These are phyloP conservation scores for Chromobotia macracanthus DNA, from an alignment of 2,797 vertebrate genomes.

Conservation along the genomic window DNA sequence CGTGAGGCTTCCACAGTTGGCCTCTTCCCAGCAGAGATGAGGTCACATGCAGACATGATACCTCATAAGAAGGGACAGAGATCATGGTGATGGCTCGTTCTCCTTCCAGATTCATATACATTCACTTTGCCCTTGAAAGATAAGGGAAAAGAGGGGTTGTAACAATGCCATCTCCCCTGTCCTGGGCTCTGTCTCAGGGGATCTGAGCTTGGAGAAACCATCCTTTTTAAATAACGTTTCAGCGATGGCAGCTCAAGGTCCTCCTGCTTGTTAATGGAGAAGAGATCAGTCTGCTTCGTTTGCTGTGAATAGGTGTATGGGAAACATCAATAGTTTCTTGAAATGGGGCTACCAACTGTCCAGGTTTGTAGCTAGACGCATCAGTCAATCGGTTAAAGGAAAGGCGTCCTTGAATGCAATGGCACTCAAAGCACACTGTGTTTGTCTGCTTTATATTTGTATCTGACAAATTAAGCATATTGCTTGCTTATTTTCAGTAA, in stretches of 20 bases:
- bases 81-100: slow-evolving; percentile 14
- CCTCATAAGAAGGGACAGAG: slow-evolving; percentile 15
- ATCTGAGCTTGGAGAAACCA: background rate
- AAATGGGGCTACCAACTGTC: slow-evolving; percentile 25
- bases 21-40: slow-evolving; percentile 43
- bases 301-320: slow-evolving; percentile 17
- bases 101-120: slow-evolving; percentile 1
- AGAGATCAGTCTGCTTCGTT: slow-evolving; percentile 29
- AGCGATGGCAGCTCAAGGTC: slow-evolving; percentile 43
- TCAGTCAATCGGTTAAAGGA: slow-evolving; percentile 12
- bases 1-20: slow-evolving; percentile 19
- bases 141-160: background rate
- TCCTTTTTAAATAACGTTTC: slow-evolving; percentile 29
- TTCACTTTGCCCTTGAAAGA: slow-evolving; percentile 34
- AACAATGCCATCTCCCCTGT: slow-evolving; percentile 47
- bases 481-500: background rate
- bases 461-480: background rate
- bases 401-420: background rate
- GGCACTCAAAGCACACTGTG: background rate
- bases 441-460: background rate
- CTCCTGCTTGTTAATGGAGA: slow-evolving; percentile 29
- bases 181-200: slow-evolving; percentile 33
- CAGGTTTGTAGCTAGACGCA: background rate
- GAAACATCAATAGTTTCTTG: slow-evolving; percentile 34
- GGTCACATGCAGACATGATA: slow-evolving; percentile 24